Evolutionary conservation across 2,113 vertebrate genomes (phyloP), one percentile per base, ranked within the genome.

Genomic region (Marmota flaviventris): DNA sequence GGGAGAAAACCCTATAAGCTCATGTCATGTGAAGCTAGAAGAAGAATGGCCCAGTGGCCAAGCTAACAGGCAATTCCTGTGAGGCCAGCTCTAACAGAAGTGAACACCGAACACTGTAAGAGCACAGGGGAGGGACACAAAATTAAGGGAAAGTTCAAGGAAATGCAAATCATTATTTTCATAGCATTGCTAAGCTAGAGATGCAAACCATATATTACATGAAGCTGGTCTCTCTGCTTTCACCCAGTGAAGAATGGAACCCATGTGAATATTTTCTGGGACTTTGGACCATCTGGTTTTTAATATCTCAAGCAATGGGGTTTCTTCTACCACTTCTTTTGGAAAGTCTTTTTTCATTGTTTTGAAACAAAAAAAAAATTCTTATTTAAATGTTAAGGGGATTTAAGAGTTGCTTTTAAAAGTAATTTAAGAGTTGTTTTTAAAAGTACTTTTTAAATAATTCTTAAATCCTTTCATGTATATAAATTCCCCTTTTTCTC

Each of bases 301-400:
- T 92, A 90, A 95, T 72, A 77, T 85, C 82, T 95, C 92, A 81
- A 91, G 90, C 85, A 93, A 93, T 95, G 72, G 92, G 92, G 96
- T 95, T 97, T 97, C 94, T 96, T 97, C 79, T 5, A 81, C 76
- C 24, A 90, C 45, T 95, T 98, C 93, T 95, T 95, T 93, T 94
- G 39, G 45, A 95, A 95, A 96, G 27, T 76, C 22, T 63, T 72
- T 89, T 56, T 53, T 39, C 90, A 63, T 85, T 88, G 51, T 83
- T 76, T 63, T 85, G 72, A 39, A 34, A 17, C 20, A 3, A 89
- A 91, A 85, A 24, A 24, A 61, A 81, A 45, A 63, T n/a, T 63
- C 7, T 58, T 39, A 13, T 70, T 89, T 87, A 86, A 93, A 89
- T 81, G 67, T 48, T 93, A 8, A 95, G 56, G 51, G 24, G 8